Evolutionary conservation across 2,797 vertebrate genomes (phyloP).

Genomic region (Xerus rutilus): DNA sequence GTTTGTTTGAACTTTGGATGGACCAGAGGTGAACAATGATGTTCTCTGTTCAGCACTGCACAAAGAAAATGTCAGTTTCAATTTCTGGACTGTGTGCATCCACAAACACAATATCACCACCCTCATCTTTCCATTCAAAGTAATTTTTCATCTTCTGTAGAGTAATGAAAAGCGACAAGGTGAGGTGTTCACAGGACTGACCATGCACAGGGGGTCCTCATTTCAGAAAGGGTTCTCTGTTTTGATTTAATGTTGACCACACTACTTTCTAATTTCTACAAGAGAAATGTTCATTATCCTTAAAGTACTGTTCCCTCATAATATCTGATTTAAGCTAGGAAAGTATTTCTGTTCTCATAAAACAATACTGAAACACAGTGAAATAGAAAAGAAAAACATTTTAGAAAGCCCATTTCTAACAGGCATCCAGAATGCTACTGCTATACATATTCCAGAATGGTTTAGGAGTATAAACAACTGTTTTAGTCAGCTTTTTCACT

Average conservation of each 20-base stretch:
- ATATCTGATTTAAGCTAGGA: conserved; percentile 8
- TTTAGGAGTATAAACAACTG: not conserved
- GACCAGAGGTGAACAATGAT: conserved; percentile 70
- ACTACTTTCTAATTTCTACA: conserved; percentile 45
- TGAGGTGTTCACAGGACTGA: conserved; percentile 37
- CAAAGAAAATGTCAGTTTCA: conserved; percentile 81
- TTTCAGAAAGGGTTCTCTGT: not conserved
- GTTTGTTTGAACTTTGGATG: conserved; percentile 61
- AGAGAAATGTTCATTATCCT: conserved; percentile 13
- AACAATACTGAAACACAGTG: not conserved
- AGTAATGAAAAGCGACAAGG: conserved; percentile 73
- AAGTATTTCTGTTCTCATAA: not conserved
- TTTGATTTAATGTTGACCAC: conserved; percentile 47
- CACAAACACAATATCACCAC: conserved; percentile 54
- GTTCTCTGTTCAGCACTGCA: conserved; percentile 52
- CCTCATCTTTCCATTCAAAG: conserved; percentile 77
- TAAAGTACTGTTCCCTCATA: not conserved
- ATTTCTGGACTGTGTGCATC: conserved; percentile 72
- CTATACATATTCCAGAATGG: not conserved
- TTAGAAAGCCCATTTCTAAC: not conserved
- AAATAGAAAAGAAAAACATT: not conserved
- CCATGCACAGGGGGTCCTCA: conserved; percentile 8
- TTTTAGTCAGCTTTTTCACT: no score
- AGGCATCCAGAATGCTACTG: not conserved
- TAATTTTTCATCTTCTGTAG: conserved; percentile 71